Evolutionary conservation across 2,113 vertebrate species (phyloP).

Genomic region (Callospermophilus lateralis): DNA sequence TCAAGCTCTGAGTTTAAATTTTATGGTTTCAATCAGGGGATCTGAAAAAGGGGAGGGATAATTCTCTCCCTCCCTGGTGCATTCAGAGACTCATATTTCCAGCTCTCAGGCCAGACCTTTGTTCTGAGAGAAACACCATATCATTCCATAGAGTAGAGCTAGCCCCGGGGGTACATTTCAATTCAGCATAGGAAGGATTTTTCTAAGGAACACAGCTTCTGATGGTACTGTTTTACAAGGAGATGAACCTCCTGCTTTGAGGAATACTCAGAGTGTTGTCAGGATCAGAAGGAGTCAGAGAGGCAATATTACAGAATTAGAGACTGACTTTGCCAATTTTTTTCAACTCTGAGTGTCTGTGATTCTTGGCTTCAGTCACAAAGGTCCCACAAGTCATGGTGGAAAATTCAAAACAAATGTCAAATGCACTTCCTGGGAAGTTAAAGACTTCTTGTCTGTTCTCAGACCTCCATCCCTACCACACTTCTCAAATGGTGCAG

Average conservation of each 20-base stretch:
- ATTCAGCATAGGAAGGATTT: background rate
- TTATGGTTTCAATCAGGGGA: background rate
- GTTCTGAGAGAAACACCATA: background rate
- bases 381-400: background rate
- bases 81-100: background rate
- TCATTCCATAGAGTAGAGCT: background rate
- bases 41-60: background rate
- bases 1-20: background rate
- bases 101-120: background rate
- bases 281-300: background rate
- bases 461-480: background rate
- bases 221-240: background rate
- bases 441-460: background rate
- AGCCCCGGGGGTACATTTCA: background rate
- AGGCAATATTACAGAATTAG: background rate
- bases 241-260: no score
- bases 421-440: background rate
- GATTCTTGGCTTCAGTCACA: background rate
- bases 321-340: background rate
- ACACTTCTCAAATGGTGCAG: background rate
- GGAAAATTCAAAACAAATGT: conserved; percentile 12
- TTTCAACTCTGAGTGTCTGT: background rate
- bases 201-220: background rate
- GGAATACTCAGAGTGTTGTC: background rate
- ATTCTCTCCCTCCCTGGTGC: fast-evolving